These are phyloP conservation scores for Malacoctenus gilli DNA, from an alignment of 2,797 vertebrate genomes.

Conservation along the genomic window DNA sequence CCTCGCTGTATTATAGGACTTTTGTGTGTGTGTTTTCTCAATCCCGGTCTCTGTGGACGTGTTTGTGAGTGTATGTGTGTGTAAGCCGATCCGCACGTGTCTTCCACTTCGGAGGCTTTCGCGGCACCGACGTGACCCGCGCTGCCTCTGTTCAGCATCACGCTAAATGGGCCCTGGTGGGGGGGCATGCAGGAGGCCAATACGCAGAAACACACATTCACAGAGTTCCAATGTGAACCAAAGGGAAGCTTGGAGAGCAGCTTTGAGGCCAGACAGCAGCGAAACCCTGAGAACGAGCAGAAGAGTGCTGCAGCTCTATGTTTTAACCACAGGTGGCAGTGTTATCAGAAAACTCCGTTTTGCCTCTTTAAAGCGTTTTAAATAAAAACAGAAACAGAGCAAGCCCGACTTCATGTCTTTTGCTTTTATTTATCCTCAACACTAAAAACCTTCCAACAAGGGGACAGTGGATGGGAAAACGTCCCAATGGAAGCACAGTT, in stretches of 20 bases:
- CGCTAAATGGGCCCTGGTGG: constrained; percentile 40
- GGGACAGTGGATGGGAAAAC: too few relatives aligned
- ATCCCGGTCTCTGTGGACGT: constrained; percentile 19
- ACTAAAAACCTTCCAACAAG: too few relatives aligned
- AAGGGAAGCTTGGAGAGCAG: constrained; percentile 45
- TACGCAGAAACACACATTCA: constrained; percentile 42
- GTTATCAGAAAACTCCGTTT: too few relatives aligned
- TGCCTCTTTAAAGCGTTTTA: too few relatives aligned
- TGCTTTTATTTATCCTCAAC: too few relatives aligned
- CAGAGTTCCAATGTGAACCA: constrained; percentile 40
- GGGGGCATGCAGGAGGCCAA: constrained; percentile 44
- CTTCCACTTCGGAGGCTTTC: constrained; percentile 37
- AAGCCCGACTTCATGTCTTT: too few relatives aligned
- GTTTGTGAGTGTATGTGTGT: constrained; percentile 8
- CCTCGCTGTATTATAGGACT: constrained; percentile 28
- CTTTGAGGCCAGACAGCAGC: constrained; percentile 28
- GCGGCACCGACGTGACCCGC: constrained; percentile 41
- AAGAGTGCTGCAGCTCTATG: too few relatives aligned
- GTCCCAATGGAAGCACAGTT: too few relatives aligned
- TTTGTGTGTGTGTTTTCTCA: constrained; percentile 35
- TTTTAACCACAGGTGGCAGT: too few relatives aligned
- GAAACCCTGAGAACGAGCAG: constrained; percentile 17
- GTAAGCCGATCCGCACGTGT: constrained; percentile 35
- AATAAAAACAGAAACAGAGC: too few relatives aligned
- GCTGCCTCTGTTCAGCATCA: constrained; percentile 51